Evolutionary conservation across 2,888 invertebrate species (phyloP).

Genomic region (Epirrhoe alternata): DNA sequence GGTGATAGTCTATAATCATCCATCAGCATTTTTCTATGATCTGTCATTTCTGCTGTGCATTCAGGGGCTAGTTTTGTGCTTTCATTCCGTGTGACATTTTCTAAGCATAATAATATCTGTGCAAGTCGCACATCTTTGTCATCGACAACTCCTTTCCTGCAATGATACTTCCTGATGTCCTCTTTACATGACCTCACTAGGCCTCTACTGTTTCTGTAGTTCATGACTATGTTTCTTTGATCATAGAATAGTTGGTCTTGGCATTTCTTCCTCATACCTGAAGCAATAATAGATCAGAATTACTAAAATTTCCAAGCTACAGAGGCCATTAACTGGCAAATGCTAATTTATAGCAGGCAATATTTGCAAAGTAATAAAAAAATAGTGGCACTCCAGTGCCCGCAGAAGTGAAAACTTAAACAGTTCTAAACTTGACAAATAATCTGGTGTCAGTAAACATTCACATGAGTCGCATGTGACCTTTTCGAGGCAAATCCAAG

Average conservation of each 20-base stretch:
- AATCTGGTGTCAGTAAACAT: too few relatives aligned
- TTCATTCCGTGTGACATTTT: constrained; percentile 89
- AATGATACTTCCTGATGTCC: constrained; percentile 94
- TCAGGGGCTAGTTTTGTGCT: constrained; percentile 89
- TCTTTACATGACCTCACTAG: constrained; percentile 94
- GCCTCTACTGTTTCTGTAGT: constrained; percentile 95
- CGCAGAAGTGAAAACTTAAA: too few relatives aligned
- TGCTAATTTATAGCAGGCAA: too few relatives aligned
- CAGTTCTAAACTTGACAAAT: too few relatives aligned
- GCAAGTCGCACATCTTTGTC: constrained; percentile 94
- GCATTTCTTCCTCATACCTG: constrained; percentile 88
- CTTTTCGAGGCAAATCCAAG: too few relatives aligned
- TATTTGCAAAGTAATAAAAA: too few relatives aligned
- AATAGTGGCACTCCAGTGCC: too few relatives aligned
- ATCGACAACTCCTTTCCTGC: constrained; percentile 92
- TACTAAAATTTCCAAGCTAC: too few relatives aligned
- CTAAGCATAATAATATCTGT: constrained; percentile 96
- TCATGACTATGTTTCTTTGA: constrained; percentile 94
- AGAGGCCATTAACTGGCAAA: too few relatives aligned
- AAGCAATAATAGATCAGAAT: constrained; percentile 45
- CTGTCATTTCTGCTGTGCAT: constrained; percentile 95
- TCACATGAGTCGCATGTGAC: too few relatives aligned
- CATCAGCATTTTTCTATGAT: constrained; percentile 96
- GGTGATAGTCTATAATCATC: constrained; percentile 97
- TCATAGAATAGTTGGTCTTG: constrained; percentile 92